These are phyloP conservation scores for Ischnus inquisitorius DNA, from an alignment of 2,888 invertebrate species.

Conservation along the genomic window DNA sequence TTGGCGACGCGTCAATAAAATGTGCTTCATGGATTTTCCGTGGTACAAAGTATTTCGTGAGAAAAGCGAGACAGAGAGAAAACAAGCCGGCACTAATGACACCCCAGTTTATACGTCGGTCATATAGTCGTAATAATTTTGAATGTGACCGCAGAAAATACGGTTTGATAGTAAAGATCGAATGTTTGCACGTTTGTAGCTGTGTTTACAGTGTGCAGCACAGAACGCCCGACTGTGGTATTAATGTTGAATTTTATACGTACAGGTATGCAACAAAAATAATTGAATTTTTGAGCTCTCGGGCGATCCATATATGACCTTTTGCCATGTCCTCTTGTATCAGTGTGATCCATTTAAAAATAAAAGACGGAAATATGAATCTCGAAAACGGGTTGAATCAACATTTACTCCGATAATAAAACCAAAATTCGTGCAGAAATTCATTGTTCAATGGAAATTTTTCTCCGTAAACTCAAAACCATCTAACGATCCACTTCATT, in stretches of 20 bases:
- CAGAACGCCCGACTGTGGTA: neutral
- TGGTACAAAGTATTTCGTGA: slow-evolving; percentile 30
- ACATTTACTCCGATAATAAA: neutral
- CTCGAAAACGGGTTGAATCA: neutral
- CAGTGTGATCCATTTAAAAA: neutral
- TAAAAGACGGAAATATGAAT: neutral
- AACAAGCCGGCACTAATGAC: slow-evolving; percentile 33
- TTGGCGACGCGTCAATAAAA: slow-evolving; percentile 44
- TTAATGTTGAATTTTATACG: slow-evolving; percentile 21
- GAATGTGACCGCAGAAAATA: slow-evolving; percentile 16
- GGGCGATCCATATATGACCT: neutral
- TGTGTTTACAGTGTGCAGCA: slow-evolving; percentile 15
- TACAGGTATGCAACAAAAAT: neutral
- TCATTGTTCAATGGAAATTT: neutral
- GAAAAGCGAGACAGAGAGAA: slow-evolving; percentile 6
- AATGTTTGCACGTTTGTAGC: slow-evolving; percentile 13
- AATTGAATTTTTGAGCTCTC: neutral
- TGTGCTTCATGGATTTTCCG: slow-evolving; percentile 45
- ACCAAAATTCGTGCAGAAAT: neutral
- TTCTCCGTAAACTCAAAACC: neutral
- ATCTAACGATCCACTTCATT: neutral
- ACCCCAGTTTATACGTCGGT: slow-evolving; percentile 37
- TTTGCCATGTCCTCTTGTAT: neutral
- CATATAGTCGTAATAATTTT: slow-evolving; percentile 46
- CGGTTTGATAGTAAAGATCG: slow-evolving; percentile 20